These are phyloP conservation scores for Carcina quercana DNA, from an alignment of 2,888 invertebrate genomes.

Conservation along the genomic window DNA sequence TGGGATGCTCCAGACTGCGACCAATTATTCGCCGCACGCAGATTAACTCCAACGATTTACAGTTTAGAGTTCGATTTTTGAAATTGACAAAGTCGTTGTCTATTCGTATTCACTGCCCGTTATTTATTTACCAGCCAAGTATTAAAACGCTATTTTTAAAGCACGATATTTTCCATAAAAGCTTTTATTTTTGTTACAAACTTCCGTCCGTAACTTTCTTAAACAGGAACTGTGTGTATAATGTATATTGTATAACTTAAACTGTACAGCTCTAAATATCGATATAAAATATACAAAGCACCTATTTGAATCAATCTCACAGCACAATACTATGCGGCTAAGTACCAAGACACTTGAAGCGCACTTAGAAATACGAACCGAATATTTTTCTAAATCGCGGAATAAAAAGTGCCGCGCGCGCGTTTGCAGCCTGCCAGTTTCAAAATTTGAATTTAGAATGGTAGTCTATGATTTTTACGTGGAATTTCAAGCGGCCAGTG, in stretches of 20 bases:
- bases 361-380: constrained; percentile 32
- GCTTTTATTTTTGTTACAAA: constrained; percentile 6
- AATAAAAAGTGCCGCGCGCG: not conserved
- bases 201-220: constrained; percentile 3
- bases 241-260: constrained; percentile 17
- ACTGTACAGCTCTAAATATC: constrained; percentile 17
- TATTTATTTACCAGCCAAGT: not conserved
- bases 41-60: constrained; percentile 13
- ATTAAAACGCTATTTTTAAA: not conserved
- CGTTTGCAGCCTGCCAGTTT: constrained; percentile 6
- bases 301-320: constrained; percentile 49
- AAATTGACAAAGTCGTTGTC: constrained; percentile 2
- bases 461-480: no score
- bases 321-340: constrained; percentile 47
- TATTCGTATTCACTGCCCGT: not conserved
- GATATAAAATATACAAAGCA: constrained; percentile 39
- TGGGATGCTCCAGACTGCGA: constrained; percentile 26
- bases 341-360: constrained; percentile 43
- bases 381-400: constrained; percentile 5
- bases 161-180: constrained; percentile 7
- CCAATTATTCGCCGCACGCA: constrained; percentile 35
- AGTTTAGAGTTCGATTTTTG: constrained; percentile 22
- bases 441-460: constrained; percentile 32
- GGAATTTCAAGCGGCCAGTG: no score
- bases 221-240: constrained; percentile 32